Conservation (phyloP, 2,888 invertebrate species). For the Melangyna quadrimaculata region DNA sequence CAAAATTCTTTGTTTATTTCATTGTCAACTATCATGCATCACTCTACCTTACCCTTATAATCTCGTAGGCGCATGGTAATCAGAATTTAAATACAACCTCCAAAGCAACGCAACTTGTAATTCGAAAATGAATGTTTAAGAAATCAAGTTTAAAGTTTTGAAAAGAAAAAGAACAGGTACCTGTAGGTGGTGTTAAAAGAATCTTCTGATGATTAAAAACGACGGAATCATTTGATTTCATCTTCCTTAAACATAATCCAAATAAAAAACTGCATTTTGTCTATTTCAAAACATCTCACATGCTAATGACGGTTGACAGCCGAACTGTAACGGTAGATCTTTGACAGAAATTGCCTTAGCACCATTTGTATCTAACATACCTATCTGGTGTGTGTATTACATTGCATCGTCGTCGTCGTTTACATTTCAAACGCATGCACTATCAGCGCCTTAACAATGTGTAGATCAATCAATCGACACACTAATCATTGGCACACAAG, state of each 20-base stretch:
- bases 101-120: no score
- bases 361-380: constrained; percentile 11
- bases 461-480: constrained; percentile 70
- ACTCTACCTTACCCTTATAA: no score
- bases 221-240: constrained; percentile 1
- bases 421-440: constrained; percentile 65
- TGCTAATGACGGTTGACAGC: constrained; percentile 62
- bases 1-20: no score
- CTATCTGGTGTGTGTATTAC: not conserved
- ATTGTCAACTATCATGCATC: no score
- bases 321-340: constrained; percentile 40
- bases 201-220: not conserved
- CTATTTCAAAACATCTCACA: constrained; percentile 51
- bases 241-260: constrained; percentile 25
- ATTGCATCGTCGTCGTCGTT: constrained; percentile 39
- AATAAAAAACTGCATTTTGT: constrained; percentile 14
- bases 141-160: not conserved
- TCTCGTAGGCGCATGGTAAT: no score
- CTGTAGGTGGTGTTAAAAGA: not conserved
- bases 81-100: no score
- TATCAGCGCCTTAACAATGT: constrained; percentile 42
- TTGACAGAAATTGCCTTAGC: constrained; percentile 59
- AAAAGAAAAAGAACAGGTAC: not conserved
- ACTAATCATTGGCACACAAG: constrained; percentile 53
- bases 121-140: not conserved